Evolutionary conservation across 23 tunicate species (phyloP).

Genomic region (Halocynthia aurantium): DNA sequence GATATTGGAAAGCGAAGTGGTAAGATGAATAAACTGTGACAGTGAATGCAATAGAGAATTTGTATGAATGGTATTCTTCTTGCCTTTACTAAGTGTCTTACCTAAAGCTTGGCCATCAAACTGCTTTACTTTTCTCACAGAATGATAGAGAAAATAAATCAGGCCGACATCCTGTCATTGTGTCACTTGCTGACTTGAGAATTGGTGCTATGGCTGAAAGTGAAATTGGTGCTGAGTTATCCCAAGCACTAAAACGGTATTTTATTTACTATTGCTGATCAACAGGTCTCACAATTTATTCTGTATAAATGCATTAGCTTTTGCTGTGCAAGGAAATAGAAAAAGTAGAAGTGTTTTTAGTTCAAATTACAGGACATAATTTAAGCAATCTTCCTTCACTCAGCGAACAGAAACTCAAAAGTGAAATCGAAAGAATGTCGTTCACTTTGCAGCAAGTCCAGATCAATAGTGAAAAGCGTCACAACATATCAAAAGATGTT

Average conservation of each 20-base stretch:
- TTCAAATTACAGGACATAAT: neutral
- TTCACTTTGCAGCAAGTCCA: slow-evolving; percentile 1
- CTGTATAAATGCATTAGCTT: neutral
- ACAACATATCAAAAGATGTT: slow-evolving; percentile 12
- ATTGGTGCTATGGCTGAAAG: slow-evolving; percentile 3
- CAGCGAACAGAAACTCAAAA: slow-evolving; percentile 1
- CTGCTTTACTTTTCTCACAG: neutral
- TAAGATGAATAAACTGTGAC: too few relatives aligned
- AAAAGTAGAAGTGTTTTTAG: neutral
- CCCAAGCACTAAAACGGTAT: slow-evolving; percentile 8
- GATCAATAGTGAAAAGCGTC: slow-evolving; percentile 6
- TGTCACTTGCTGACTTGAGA: slow-evolving; percentile 9
- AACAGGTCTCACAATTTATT: neutral
- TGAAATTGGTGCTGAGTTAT: slow-evolving; percentile 2
- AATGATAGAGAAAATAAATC: neutral
- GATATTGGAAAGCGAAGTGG: too few relatives aligned
- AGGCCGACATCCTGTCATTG: neutral
- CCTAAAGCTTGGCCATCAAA: too few relatives aligned
- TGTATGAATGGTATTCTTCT: too few relatives aligned
- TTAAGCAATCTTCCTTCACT: neutral
- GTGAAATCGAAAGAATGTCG: neutral
- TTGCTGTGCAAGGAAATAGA: neutral
- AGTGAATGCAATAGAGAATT: too few relatives aligned
- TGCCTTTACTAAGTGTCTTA: too few relatives aligned
- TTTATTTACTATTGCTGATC: neutral